Base-by-base conservation (phyloP, 2,888 invertebrate species). In the Agrochola lota region DNA sequence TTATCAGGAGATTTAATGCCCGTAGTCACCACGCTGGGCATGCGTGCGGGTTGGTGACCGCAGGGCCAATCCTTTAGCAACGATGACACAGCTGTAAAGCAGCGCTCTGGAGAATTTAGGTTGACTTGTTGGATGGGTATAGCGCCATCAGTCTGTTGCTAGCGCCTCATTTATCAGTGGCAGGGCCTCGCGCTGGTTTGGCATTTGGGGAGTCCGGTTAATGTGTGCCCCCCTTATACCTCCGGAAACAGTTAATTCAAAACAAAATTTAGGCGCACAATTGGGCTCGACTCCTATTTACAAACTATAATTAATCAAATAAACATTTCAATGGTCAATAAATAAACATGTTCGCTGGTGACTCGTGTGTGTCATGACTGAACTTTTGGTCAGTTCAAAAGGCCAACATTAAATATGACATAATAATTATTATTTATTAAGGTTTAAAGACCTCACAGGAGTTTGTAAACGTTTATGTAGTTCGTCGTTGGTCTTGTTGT, bases 361-460 rank as follows among this genome's bases (percentile, higher is more conserved):
- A 26, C 20, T 43, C 43, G 9, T 66, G 43, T 20, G 17, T 23
- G 26, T 23, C 52, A 20, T 23, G 7, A 17, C 17, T 17, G 23
- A 40, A 23, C n/a, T n/a, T n/a, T n/a, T n/a, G n/a, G n/a, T n/a
- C n/a, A 74, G 62, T 30, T 74, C 55, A 63, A 74, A 75, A 52
- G 75, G 30, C 46, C 17, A 40, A 11, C 11, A 43, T 43, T 4
- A 35, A 35, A 35, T 35, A 35, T 43, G 62, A 60, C 26, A 23
- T 52, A 40, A n/a, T 60, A 35, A 23, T 43, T 43, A 15, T 63
- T 35, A 12, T 63, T 3, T 23, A 20, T 11, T 57, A 43, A 67
- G 23, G 67, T 67, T 63, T 35, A 49, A 23, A 63, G 35, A 71
- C 35, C 59, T 59, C 70, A 26, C 43, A 26, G 23, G 1, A 9